Base-by-base conservation (phyloP, 2,888 invertebrate species). In the Rhamphomyia laevipes region DNA sequence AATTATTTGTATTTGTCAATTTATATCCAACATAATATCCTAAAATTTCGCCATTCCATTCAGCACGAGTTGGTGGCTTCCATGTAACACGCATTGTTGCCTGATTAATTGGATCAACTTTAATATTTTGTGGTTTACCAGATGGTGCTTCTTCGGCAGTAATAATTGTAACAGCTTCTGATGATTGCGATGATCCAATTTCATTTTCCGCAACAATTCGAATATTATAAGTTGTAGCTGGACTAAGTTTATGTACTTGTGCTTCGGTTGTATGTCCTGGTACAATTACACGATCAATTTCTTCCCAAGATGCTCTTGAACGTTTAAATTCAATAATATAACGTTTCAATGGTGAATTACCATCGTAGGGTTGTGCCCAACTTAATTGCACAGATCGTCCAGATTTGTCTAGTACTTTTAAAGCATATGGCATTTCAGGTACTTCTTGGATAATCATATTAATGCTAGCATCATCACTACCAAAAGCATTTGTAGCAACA, bases 391-490 rank as follows among this genome's bases (percentile, higher is more conserved):
- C 91, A 2, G 88, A 86, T 57, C 89, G 79, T 55, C 92, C 91
- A 47, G 89, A 89, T 73, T 91, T 92, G 70, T 93, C 91, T 55
- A 91, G 73, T 27, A 92, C 90, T 79, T 92, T 80, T 51, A 91
- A 71, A 47, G 89, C 89, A 62, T 89, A 89, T 0, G 92, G 91
- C 54, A 89, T 85, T 75, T 92, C 92, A 21, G 67, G 67, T 54
- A 63, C 72, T 81, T 87, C 88, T 79, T 93, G 92, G 57, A 93
- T 85, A 57, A 93, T 92, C 81, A 93, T 85, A 68, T 92, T 91
- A 63, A 93, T 91, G 71, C 89, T 91, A n/a, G 91, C 88, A 61
- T 93, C 92, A 64, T 92, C 93, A 55, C 89, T 91, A 46, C 92
- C 92, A 64, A 92, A 93, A 16, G 91, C 89, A 66, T 93, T 93